Evolutionary conservation across 2,113 vertebrate species (phyloP), one percentile per base, ranked within the genome.

Genomic region (Pyxicephalus adspersus): DNA sequence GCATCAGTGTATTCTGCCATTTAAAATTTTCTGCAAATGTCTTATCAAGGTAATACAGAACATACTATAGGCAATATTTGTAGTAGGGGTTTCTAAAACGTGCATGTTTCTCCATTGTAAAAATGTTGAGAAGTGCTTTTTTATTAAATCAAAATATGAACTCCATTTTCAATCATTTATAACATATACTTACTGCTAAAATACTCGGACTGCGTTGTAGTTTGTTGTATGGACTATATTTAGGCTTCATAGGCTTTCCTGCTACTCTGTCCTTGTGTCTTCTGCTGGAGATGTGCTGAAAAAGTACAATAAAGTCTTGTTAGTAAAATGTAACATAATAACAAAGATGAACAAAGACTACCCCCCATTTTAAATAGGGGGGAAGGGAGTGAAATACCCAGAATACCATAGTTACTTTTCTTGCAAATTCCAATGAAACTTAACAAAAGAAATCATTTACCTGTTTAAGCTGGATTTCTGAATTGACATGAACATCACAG

Each of bases 381-480:
- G 11, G 11, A n/a, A n/a, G n/a, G n/a, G n/a, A n/a, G n/a, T n/a
- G 6, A 45, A 45, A 45, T 45, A 13, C 38, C 38, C 38, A 45
- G 38, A 45, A 45, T 45, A 45, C 7, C 15, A 13, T 45, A 45
- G 38, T 45, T 13, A 2, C 38, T 1, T 45, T 45, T 45, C 15
- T n/a, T n/a, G n/a, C 25, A 28, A 29, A 17, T 31, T 23, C 8
- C 15, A 11, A 45, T 38, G 22, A 58, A 58, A 58, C n/a, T n/a
- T 9, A 20, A 58, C 2, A 23, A 60, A 22, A 23, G 18, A 22
- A 23, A 22, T 13, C 3, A 9, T 26, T 5, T 92, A 99, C 97
- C 97, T 99, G 97, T 84, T 99, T 99, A 34, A 99, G 95, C 0
- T 99, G 98, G 84, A 98, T 96, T 93, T 99, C 98, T 66, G 98